Conservation (phyloP, 2,797 vertebrate genomes). For the Sebastes kiyomatsui region DNA sequence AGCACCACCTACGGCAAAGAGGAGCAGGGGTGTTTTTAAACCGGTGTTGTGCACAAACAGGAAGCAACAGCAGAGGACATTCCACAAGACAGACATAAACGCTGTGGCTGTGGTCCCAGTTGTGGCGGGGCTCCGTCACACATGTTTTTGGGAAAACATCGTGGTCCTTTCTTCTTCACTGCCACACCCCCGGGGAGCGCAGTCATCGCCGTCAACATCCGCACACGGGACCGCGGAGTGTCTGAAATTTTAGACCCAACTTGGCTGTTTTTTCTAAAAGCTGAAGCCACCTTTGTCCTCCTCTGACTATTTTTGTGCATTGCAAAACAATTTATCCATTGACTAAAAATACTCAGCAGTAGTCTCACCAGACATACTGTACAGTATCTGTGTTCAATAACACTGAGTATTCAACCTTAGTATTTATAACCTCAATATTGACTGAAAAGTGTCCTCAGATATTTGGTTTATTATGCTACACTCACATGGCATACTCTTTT, state of each 20-base stretch:
- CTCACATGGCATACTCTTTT: background rate
- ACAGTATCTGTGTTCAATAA: background rate
- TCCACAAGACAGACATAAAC: slow-evolving; percentile 33
- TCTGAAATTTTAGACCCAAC: background rate
- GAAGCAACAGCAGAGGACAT: slow-evolving; percentile 38
- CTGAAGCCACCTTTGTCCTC: background rate
- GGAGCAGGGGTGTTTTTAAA: slow-evolving; percentile 4
- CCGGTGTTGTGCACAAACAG: slow-evolving; percentile 30
- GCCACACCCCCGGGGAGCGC: background rate
- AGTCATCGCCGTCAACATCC: slow-evolving; percentile 10
- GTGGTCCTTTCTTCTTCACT: background rate
- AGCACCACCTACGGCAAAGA: background rate
- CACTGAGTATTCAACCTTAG: background rate
- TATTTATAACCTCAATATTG: background rate
- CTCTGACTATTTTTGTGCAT: slow-evolving; percentile 9
- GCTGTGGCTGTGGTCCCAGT: slow-evolving; percentile 2
- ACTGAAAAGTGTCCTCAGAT: background rate
- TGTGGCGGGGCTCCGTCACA: background rate
- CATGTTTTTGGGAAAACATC: slow-evolving; percentile 40
- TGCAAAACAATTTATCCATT: background rate
- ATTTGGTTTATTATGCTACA: background rate
- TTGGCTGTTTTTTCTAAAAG: background rate
- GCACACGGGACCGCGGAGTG: background rate
- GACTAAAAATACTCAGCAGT: background rate
- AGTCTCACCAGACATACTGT: background rate